Conservation (phyloP, 1,140 invertebrate genomes). For the Solen grandis region DNA sequence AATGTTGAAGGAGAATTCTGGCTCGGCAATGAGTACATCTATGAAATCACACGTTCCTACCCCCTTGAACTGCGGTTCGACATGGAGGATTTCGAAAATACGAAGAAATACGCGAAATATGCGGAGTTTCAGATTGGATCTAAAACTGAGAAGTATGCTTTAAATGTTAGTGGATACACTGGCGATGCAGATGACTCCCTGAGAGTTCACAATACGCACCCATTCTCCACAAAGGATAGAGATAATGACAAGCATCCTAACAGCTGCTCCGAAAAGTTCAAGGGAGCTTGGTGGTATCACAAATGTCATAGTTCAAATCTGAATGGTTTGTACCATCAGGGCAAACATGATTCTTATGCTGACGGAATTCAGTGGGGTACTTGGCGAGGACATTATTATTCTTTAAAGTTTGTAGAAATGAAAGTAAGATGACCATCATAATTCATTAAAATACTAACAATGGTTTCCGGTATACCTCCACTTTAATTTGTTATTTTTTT, state of each 20-base stretch:
- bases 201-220: neutral
- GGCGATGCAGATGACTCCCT: slow-evolving; percentile 25
- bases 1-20: slow-evolving; percentile 8
- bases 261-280: neutral
- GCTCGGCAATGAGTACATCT: slow-evolving; percentile 45
- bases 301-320: slow-evolving; percentile 23
- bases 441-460: too few species aligned
- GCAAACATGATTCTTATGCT: too few species aligned
- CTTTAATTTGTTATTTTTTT: too few species aligned
- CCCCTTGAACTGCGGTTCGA: slow-evolving; percentile 32
- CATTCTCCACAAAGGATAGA: slow-evolving; percentile 9
- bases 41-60: neutral
- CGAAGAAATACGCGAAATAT: slow-evolving; percentile 38
- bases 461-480: too few species aligned
- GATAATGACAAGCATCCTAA: neutral
- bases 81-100: slow-evolving; percentile 32
- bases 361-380: too few species aligned
- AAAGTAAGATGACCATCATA: too few species aligned
- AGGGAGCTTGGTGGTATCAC: slow-evolving; percentile 37
- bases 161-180: neutral
- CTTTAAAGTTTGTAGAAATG: too few species aligned
- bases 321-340: too few species aligned
- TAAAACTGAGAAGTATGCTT: slow-evolving; percentile 10
- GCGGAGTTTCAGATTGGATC: too few species aligned
- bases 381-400: too few species aligned